A percentile compares a stretch with the other conserved stretches of the same genome.
Evolutionary conservation across 2,113 vertebrate species (phyloP).

Genomic region (Sapayoa aenigma): DNA sequence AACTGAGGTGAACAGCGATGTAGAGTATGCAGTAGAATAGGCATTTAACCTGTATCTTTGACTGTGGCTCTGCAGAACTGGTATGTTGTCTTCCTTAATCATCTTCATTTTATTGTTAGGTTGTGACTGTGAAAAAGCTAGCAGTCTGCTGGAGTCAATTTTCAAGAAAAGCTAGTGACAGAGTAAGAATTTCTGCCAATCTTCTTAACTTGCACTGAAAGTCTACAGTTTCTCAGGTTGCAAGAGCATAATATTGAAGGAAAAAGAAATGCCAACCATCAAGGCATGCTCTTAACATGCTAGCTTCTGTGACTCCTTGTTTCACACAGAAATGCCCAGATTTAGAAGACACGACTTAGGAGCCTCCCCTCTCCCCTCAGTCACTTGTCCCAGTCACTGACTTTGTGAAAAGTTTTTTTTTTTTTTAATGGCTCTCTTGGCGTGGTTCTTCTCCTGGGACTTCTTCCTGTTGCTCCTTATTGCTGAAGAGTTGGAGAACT

Average conservation of each 20-base stretch:
- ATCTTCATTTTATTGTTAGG: slow-evolving; percentile 28
- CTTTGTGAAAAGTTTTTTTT: not conserved
- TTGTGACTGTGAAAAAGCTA: slow-evolving; percentile 36
- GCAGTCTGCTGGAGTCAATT: not conserved
- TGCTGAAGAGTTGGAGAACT: not conserved
- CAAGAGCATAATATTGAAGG: not conserved
- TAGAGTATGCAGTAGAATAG: not conserved
- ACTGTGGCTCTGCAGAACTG: not conserved
- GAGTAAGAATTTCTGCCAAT: slow-evolving; percentile 51
- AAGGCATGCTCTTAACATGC: not conserved
- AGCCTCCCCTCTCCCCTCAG: accelerated
- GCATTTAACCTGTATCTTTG: not conserved
- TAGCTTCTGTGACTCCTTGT: not conserved
- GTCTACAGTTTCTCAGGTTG: not conserved
- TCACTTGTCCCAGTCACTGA: not conserved
- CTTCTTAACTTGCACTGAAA: slow-evolving; percentile 45
- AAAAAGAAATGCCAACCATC: not conserved
- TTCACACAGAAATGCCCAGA: not conserved
- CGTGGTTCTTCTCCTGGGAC: not conserved
- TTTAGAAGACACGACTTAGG: not conserved
- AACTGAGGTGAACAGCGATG: not conserved
- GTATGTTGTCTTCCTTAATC: not conserved
- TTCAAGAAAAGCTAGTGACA: slow-evolving; percentile 13
- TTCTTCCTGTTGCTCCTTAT: not conserved
- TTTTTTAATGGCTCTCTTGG: not conserved